Evolutionary conservation across 1,140 invertebrate species (phyloP), one percentile per base, ranked within the genome.

Genomic region (Drosophila repleta): DNA sequence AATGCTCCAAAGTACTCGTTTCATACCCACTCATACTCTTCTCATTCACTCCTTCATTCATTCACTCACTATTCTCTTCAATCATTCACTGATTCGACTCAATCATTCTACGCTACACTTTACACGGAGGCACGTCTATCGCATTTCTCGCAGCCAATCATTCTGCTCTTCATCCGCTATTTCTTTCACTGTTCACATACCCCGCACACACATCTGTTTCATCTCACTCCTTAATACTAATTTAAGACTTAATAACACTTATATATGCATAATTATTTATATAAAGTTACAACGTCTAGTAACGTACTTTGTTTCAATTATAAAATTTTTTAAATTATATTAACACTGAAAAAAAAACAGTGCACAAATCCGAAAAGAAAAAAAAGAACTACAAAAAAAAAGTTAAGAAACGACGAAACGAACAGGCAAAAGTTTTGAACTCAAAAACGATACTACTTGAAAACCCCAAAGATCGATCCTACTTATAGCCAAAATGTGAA

Each of bases 91-190:
- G n/a, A n/a, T n/a, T n/a, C n/a, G n/a, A n/a, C n/a, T n/a, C n/a
- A n/a, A n/a, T 41, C 18, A 29, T 41, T 60, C 78, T 88, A 88
- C 82, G 75, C 79, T 88, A 88, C 83, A 88, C 76, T 79, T 87
- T 70, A 88, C 83, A 83, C 79, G 75, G 72, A 88, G 84, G 87
- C 87, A 90, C 87, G 87, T 83, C 73, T 90, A 83, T 90, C 87
- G 82, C 87, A 90, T 90, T 90, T 90, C 87, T 90, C 82, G 74
- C 75, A 87, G 82, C 82, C 82, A 87, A 82, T 85, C n/a, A n/a
- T 84, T 84, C 70, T 51, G 17, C 20, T 52, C 43, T 37, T 26
- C 63, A 35, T 69, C 32, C n/a, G 18, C n/a, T 41, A 48, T 56
- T 56, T 49, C 52, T n/a, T 49, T 45, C 32, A 29, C 49, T 18